phyloP scores from a whole-genome alignment of 2,797 vertebrate genomes.

The Dipus sagitta region DNA sequence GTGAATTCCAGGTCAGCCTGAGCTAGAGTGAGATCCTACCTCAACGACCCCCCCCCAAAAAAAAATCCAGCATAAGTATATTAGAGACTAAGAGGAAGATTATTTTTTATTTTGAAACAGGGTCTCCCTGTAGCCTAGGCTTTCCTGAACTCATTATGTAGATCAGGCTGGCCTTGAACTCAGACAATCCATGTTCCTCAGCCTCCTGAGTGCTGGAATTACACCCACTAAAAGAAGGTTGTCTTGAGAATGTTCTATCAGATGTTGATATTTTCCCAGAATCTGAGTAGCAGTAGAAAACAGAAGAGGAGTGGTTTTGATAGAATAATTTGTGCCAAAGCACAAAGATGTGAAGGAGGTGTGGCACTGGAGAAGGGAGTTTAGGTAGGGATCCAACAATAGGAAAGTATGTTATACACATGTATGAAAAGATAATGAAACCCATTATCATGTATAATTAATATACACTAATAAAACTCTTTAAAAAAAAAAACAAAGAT shows the following conservation, averaged over 20 bases:
- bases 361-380: not conserved
- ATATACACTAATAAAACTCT: no score
- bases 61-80: not conserved
- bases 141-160: no score
- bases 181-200: no score
- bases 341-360: not conserved
- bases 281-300: slow-evolving; percentile 10
- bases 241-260: not conserved
- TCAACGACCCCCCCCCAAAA: no score
- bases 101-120: not conserved
- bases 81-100: not conserved
- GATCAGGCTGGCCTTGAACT: no score
- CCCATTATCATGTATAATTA: no score
- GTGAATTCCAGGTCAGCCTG: no score
- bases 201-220: no score
- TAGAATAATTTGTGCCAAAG: not conserved
- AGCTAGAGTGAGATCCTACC: no score
- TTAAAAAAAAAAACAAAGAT: no score
- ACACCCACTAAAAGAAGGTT: not conserved
- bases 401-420: not conserved
- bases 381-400: not conserved
- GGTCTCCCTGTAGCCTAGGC: no score
- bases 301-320: slow-evolving; percentile 3
- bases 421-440: no score
- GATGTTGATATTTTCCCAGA: slow-evolving; percentile 14